These are phyloP conservation scores for Megalops cyprinoides DNA, from an alignment of 2,797 vertebrate genomes.

Conservation along the genomic window DNA sequence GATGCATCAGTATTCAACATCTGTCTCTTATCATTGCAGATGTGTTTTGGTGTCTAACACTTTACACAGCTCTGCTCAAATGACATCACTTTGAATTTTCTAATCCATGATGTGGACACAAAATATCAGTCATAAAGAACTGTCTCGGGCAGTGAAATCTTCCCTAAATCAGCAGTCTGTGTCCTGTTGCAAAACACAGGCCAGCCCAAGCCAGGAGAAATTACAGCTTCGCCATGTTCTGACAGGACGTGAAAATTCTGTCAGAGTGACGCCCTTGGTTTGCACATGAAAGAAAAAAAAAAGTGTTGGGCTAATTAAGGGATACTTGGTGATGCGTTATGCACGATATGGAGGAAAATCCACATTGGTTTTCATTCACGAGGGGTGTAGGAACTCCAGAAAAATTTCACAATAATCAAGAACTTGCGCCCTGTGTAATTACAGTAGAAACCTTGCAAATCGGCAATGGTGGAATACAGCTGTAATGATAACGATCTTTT, in stretches of 20 bases:
- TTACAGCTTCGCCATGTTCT: background rate
- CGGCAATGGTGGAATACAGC: background rate
- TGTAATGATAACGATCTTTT: background rate
- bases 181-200: background rate
- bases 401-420: background rate
- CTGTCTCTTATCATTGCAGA: background rate
- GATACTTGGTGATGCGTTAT: background rate
- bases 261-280: background rate
- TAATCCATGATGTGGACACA: background rate
- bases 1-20: background rate
- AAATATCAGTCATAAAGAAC: background rate
- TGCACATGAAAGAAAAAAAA: background rate
- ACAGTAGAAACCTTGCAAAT: background rate
- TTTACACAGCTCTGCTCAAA: no score
- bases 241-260: background rate
- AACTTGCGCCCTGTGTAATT: background rate
- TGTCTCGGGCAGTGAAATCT: background rate
- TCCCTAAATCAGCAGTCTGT: background rate
- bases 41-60: background rate
- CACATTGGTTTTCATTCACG: background rate
- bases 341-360: background rate
- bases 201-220: background rate
- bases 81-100: no score
- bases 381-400: background rate
- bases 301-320: background rate